A percentile compares a stretch with the other conserved stretches of the same genome.
Conservation (phyloP, 23 tunicate species). For the Corella eumyota region DNA sequence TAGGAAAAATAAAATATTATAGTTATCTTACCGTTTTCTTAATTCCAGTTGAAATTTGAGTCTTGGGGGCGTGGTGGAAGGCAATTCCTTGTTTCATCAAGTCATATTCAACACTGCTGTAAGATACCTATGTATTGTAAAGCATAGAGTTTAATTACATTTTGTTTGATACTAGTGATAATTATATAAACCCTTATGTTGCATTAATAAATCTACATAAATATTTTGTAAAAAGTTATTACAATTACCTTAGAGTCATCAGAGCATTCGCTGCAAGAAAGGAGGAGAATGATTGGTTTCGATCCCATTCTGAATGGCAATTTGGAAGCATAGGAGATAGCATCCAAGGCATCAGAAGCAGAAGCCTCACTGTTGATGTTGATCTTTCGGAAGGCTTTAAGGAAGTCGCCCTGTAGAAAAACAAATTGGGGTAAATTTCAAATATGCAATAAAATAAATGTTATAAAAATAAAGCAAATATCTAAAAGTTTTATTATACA, state of each 20-base stretch:
- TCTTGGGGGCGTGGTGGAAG: constrained; percentile 45
- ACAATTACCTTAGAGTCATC: neutral
- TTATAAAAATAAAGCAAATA: neutral
- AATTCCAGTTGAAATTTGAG: constrained; percentile 38
- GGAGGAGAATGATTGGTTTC: constrained; percentile 43
- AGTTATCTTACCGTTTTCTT: constrained; percentile 52
- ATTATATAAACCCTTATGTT: neutral
- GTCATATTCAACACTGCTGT: constrained; percentile 29
- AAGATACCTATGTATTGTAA: neutral
- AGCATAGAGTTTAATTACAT: neutral
- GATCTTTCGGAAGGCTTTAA: constrained; percentile 16
- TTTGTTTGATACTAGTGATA: neutral
- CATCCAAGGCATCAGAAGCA: constrained; percentile 39
- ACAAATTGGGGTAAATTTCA: neutral
- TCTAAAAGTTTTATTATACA: neutral
- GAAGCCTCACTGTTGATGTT: constrained; percentile 9
- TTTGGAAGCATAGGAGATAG: constrained; percentile 71
- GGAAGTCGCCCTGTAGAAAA: constrained; percentile 9
- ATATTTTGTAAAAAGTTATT: neutral
- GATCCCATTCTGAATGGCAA: constrained; percentile 88
- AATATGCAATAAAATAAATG: neutral
- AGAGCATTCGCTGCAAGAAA: constrained; percentile 62
- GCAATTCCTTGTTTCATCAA: constrained; percentile 49
- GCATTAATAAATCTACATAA: neutral
- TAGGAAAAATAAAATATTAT: no score